These are phyloP conservation scores for Forbesichthys agassizii DNA, from an alignment of 2,113 vertebrate species.

Conservation along the genomic window DNA sequence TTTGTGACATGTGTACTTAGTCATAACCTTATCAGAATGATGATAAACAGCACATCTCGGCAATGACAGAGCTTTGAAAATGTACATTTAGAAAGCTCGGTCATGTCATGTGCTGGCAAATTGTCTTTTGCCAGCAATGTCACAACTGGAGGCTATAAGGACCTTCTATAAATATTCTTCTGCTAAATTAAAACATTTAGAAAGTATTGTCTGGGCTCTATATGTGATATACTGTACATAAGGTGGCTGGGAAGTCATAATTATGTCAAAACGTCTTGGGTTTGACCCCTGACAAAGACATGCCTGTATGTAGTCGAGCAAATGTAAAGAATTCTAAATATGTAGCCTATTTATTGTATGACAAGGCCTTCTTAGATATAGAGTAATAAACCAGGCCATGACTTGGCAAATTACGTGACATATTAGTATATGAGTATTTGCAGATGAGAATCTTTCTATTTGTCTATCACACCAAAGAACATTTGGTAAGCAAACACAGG, in stretches of 20 bases:
- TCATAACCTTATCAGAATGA: conserved; percentile 71
- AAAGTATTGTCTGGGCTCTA: too few relatives aligned
- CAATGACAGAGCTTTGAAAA: conserved; percentile 58
- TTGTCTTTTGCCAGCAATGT: conserved; percentile 10
- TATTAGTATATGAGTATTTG: too few relatives aligned
- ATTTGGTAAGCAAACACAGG: conserved; percentile 43
- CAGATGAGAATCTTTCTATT: too few relatives aligned
- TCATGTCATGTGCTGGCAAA: conserved; percentile 40
- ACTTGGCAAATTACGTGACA: too few relatives aligned
- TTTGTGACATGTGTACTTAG: conserved; percentile 84
- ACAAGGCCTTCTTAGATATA: background rate
- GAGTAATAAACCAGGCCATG: too few relatives aligned
- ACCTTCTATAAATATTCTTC: background rate
- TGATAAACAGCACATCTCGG: conserved; percentile 78
- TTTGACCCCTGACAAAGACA: too few relatives aligned
- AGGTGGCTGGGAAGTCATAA: background rate
- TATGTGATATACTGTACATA: background rate
- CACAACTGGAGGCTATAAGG: conserved; percentile 27
- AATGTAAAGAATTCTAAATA: background rate
- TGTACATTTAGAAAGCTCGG: conserved; percentile 63
- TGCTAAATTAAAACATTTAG: conserved; percentile 13
- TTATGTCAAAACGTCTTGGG: background rate
- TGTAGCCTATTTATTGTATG: background rate
- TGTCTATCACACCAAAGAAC: conserved; percentile 14
- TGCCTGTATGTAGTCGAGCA: background rate